These are phyloP conservation scores for Sinotaia quadrata DNA, from an alignment of 2,888 invertebrate species.

Conservation along the genomic window DNA sequence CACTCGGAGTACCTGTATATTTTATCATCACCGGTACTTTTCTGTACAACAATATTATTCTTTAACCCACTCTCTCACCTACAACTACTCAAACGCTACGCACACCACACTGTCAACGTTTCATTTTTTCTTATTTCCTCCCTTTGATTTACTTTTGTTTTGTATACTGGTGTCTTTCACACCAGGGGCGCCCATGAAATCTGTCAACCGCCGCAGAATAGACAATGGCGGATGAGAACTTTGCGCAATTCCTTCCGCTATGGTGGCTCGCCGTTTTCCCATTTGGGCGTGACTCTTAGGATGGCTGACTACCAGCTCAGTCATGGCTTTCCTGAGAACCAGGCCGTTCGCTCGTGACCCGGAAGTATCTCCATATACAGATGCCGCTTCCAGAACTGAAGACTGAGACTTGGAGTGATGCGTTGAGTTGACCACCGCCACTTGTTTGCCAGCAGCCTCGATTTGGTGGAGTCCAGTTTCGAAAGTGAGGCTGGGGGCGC, in stretches of 20 bases:
- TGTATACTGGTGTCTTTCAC: too few relatives aligned
- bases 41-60: too few relatives aligned
- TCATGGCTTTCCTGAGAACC: neutral
- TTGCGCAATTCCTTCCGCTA: slow-evolving; percentile 1
- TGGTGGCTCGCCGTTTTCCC: slow-evolving; percentile 6
- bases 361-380: too few relatives aligned
- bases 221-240: neutral
- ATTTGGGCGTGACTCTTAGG: neutral
- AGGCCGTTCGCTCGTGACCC: too few relatives aligned
- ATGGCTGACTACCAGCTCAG: neutral
- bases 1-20: too few relatives aligned
- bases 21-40: too few relatives aligned
- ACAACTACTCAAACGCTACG: too few relatives aligned
- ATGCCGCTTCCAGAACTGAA: neutral
- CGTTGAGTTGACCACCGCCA: neutral
- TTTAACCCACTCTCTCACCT: too few relatives aligned
- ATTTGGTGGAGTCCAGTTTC: neutral
- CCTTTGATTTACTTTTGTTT: too few relatives aligned
- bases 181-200: slow-evolving; percentile 20
- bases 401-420: neutral
- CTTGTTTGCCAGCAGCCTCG: neutral
- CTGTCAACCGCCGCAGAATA: slow-evolving; percentile 1
- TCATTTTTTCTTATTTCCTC: too few relatives aligned
- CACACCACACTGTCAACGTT: too few relatives aligned
- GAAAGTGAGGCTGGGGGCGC: neutral